phyloP scores from a whole-genome alignment of 2,113 vertebrate species.

The Stegastes partitus region DNA sequence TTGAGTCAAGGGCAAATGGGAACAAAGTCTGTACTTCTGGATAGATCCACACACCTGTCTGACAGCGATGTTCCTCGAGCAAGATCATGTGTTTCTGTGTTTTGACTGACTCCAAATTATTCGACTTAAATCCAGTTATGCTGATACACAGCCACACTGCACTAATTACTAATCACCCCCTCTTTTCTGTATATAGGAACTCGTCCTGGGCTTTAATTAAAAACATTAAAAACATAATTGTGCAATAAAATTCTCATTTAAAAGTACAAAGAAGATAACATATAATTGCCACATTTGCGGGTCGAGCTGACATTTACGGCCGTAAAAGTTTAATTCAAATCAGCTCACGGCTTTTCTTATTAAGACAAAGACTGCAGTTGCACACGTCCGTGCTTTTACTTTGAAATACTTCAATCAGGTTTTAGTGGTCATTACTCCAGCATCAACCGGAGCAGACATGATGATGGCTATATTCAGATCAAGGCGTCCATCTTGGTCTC shows the following conservation, averaged over 20 bases:
- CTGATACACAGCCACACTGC: too few species aligned
- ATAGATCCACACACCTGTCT: too few species aligned
- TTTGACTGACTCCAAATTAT: background rate
- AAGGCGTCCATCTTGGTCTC: constrained; percentile 16
- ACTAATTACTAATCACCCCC: too few species aligned
- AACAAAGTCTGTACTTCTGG: background rate
- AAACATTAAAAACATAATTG: background rate
- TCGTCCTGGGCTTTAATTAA: too few species aligned
- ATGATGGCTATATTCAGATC: constrained; percentile 34
- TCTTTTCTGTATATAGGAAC: too few species aligned
- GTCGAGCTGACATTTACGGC: constrained; percentile 6
- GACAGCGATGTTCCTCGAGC: too few species aligned
- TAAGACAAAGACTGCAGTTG: background rate
- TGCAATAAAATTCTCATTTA: background rate
- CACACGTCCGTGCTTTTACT: background rate
- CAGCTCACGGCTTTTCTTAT: background rate
- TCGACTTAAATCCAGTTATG: too few species aligned
- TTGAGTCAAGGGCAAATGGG: background rate
- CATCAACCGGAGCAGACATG: constrained; percentile 15
- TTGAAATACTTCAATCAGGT: constrained; percentile 1
- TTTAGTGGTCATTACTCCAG: background rate
- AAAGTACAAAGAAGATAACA: background rate
- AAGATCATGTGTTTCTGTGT: background rate
- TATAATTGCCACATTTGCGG: background rate
- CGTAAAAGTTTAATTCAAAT: background rate